Evolutionary conservation across 64 coral and sea anemone genomes (phyloP).

Genomic region (Actinia tenebrosa): DNA sequence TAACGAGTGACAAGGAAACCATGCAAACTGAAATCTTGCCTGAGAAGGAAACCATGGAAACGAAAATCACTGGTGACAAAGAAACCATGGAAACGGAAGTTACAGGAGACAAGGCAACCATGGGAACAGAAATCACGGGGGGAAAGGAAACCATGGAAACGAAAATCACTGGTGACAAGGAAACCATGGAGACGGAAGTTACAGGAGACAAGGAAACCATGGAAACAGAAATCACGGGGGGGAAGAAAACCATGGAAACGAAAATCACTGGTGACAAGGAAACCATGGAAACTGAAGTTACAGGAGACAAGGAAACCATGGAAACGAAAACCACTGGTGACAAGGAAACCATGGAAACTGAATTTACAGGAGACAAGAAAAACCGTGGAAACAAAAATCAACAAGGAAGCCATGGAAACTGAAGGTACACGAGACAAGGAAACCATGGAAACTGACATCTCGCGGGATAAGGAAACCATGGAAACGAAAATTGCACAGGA

Average conservation of each 20-base stretch:
- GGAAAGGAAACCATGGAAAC: not conserved
- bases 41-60: not conserved
- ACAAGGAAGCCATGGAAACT: not conserved
- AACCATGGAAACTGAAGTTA: no score
- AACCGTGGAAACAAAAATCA: not conserved
- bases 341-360: not conserved
- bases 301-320: no score
- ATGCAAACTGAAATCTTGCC: not conserved
- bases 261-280: no score
- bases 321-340: not conserved
- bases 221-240: no score
- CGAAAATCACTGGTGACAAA: not conserved
- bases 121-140: not conserved
- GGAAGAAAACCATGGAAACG: no score
- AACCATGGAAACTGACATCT: no score
- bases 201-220: no score
- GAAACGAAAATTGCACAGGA: not conserved
- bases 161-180: not conserved
- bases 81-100: not conserved
- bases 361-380: not conserved
- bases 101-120: not conserved
- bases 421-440: not conserved
- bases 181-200: not conserved
- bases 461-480: no score
- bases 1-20: not conserved